A percentile compares a stretch with the other conserved stretches of the same genome.
phyloP scores from a whole-genome alignment of 2,113 vertebrate species.

The Myotis brandtii region DNA sequence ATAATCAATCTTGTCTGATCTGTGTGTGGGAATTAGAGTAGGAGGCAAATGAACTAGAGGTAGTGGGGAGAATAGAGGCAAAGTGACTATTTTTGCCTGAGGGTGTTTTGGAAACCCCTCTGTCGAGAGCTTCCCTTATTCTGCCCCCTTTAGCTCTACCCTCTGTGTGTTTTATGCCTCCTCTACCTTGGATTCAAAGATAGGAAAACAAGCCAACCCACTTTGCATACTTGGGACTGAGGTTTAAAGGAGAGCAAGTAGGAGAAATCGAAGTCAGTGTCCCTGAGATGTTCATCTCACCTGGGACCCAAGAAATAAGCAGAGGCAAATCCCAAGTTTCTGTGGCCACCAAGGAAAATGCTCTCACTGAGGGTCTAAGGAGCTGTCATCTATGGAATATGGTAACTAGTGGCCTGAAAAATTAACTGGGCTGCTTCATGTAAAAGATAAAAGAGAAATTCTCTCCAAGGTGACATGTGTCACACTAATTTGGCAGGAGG shows the following conservation, averaged over 20 bases:
- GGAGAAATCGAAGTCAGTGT: not conserved
- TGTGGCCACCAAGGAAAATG: not conserved
- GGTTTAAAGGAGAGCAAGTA: not conserved
- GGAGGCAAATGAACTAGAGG: not conserved
- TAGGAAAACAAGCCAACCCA: not conserved
- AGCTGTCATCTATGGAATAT: slow-evolving; percentile 44
- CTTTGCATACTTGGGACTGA: not conserved
- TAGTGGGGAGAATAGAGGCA: not conserved
- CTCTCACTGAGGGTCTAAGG: not conserved
- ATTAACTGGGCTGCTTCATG: slow-evolving; percentile 57
- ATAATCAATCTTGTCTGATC: slow-evolving; percentile 18
- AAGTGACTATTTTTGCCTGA: not conserved
- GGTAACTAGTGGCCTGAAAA: slow-evolving; percentile 58
- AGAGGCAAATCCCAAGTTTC: not conserved
- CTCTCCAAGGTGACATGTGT: slow-evolving; percentile 61
- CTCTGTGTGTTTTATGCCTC: not conserved
- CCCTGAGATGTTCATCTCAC: not conserved
- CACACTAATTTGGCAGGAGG: slow-evolving; percentile 62
- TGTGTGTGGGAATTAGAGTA: not conserved
- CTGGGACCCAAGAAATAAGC: not conserved
- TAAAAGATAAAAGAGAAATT: slow-evolving; percentile 61
- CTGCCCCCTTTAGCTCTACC: not conserved
- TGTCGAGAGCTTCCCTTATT: not conserved
- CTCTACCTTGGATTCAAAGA: not conserved
- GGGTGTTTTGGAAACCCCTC: not conserved